Evolutionary conservation across 2,113 vertebrate genomes (phyloP).

Genomic region (Laticauda colubrina): DNA sequence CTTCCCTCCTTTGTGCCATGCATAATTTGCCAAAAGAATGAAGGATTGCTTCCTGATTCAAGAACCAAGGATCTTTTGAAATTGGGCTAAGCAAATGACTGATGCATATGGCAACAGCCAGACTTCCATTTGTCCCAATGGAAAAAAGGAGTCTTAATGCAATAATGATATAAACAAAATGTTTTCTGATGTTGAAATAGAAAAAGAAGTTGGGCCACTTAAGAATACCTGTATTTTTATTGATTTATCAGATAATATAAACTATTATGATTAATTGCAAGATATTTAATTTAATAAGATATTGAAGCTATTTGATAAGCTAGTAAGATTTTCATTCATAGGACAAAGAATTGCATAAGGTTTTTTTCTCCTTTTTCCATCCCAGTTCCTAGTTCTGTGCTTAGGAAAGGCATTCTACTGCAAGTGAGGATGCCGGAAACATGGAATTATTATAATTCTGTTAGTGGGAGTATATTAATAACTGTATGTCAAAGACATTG

Average conservation of each 20-base stretch:
- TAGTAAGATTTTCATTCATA: not conserved
- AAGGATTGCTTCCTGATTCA: not conserved
- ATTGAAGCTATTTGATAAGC: not conserved
- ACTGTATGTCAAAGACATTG: slow-evolving; percentile 16
- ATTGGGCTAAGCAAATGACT: not conserved
- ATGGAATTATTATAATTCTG: slow-evolving; percentile 19
- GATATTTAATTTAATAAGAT: not conserved
- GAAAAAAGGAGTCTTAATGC: not conserved
- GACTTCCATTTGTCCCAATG: not conserved
- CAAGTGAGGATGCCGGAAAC: not conserved
- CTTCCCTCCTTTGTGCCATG: not conserved
- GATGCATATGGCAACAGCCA: not conserved
- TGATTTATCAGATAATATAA: not conserved
- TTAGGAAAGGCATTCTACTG: not conserved
- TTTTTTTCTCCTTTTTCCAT: not conserved
- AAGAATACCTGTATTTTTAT: not conserved
- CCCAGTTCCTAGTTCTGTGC: not conserved
- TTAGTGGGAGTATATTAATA: slow-evolving; percentile 30
- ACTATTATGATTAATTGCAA: not conserved
- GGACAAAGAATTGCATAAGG: not conserved
- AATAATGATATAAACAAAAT: not conserved
- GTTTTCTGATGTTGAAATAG: not conserved
- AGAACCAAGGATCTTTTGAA: not conserved
- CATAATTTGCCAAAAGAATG: not conserved
- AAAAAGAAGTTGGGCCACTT: not conserved